phyloP scores from a whole-genome alignment of 2,113 vertebrate species.

The Xiphophorus maculatus region DNA sequence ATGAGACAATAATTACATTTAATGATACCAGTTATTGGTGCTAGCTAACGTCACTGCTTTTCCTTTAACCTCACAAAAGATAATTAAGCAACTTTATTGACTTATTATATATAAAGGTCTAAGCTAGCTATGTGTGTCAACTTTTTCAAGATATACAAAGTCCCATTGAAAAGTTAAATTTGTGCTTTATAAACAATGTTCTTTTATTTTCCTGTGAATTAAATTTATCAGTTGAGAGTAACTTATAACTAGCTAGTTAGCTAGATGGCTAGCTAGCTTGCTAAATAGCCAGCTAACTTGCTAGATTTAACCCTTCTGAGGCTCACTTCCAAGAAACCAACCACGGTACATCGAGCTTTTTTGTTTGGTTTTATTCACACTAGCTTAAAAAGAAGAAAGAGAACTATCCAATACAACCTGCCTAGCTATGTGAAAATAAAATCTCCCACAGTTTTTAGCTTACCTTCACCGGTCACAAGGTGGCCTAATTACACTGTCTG shows the following conservation, averaged over 20 bases:
- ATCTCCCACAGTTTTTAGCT: no score
- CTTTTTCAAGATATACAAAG: not conserved
- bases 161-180: not conserved
- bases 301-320: no score
- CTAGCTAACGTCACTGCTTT: not conserved
- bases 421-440: no score
- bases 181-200: not conserved
- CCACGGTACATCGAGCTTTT: no score
- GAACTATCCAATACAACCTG: no score
- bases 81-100: not conserved
- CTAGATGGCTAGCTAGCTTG: no score
- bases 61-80: not conserved
- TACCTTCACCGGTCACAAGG: not conserved
- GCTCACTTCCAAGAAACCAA: no score
- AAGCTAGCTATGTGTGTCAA: not conserved
- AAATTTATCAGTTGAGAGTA: not conserved
- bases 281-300: no score
- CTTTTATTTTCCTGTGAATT: not conserved
- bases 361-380: no score
- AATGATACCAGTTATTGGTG: not conserved
- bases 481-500: no score
- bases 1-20: not conserved
- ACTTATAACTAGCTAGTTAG: not conserved
- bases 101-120: not conserved
- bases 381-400: no score